phyloP scores from a whole-genome alignment of 1,140 invertebrate species.

The Drosophila kepulauana region DNA sequence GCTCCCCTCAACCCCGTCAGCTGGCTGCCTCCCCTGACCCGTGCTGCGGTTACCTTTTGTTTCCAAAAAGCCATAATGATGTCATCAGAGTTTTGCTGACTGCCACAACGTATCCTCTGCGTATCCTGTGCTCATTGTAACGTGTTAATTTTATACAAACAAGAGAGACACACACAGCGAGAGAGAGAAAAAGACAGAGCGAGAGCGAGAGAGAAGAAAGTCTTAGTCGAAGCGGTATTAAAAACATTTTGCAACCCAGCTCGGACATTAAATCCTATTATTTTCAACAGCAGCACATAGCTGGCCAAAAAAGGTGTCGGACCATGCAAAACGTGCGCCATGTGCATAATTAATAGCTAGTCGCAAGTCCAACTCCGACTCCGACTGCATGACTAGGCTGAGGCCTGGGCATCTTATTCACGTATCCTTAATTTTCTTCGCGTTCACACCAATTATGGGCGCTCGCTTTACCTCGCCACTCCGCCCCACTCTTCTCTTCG shows the following conservation, averaged over 20 bases:
- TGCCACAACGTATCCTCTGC: constrained; percentile 40
- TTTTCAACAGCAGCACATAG: constrained; percentile 42
- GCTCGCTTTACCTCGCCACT: constrained; percentile 6
- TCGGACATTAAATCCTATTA: constrained; percentile 76
- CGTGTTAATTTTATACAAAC: constrained; percentile 77
- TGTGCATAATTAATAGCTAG: constrained; percentile 72
- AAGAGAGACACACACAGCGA: constrained; percentile 10
- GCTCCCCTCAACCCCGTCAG: constrained; percentile 4
- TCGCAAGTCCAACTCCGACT: neutral
- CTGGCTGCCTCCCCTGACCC: constrained; percentile 4
- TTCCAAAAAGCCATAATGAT: constrained; percentile 79
- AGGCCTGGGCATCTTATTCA: constrained; percentile 17
- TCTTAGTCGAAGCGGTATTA: constrained; percentile 45
- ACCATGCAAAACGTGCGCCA: constrained; percentile 53
- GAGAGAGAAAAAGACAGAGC: constrained; percentile 26
- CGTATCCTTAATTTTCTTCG: constrained; percentile 42
- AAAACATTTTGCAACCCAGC: constrained; percentile 52
- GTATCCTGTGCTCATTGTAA: constrained; percentile 64
- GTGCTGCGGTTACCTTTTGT: constrained; percentile 76
- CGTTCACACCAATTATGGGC: constrained; percentile 41
- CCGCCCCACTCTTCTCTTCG: neutral
- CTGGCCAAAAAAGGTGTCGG: constrained; percentile 44
- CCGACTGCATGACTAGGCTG: neutral
- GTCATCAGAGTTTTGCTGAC: constrained; percentile 63
- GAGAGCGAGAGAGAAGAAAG: constrained; percentile 24